Evolutionary conservation across 1,140 invertebrate species (phyloP).

Genomic region (Chymomyza costata): DNA sequence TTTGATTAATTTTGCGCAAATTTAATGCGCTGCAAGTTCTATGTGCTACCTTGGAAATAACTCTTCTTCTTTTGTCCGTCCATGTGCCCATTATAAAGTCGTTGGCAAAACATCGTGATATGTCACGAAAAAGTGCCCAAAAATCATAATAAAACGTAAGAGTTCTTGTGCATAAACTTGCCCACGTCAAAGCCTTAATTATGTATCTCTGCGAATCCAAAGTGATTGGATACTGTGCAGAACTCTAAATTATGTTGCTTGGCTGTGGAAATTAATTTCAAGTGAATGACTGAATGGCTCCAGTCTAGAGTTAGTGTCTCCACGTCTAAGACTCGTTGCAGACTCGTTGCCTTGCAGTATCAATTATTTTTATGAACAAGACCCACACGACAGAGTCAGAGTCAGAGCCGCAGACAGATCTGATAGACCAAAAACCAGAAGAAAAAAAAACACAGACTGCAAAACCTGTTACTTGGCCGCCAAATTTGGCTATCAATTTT

Average conservation of each 20-base stretch:
- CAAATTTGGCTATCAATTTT: constrained; percentile 58
- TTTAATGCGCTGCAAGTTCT: too few relatives aligned
- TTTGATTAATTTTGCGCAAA: too few relatives aligned
- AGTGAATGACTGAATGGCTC: constrained; percentile 42
- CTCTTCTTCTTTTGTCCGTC: not conserved
- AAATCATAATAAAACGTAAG: constrained; percentile 31
- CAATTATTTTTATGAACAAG: constrained; percentile 44
- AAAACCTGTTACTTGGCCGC: constrained; percentile 38
- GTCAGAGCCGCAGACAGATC: too few relatives aligned
- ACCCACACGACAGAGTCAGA: constrained; percentile 10
- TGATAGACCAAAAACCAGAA: too few relatives aligned
- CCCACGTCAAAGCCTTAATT: constrained; percentile 34
- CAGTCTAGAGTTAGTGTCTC: constrained; percentile 7
- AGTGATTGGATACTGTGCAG: constrained; percentile 1
- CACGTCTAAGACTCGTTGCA: constrained; percentile 9
- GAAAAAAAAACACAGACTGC: too few relatives aligned
- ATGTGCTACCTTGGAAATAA: too few relatives aligned
- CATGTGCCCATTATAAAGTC: constrained; percentile 26
- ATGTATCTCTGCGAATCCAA: constrained; percentile 1
- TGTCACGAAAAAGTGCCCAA: constrained; percentile 63
- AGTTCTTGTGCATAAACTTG: constrained; percentile 39
- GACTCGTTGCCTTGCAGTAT: constrained; percentile 21
- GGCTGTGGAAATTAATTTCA: constrained; percentile 65
- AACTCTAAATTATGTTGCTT: constrained; percentile 58
- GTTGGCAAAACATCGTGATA: constrained; percentile 64